These are phyloP conservation scores for Hoplostethus mediterraneus DNA, from an alignment of 2,797 vertebrate species.

Conservation along the genomic window DNA sequence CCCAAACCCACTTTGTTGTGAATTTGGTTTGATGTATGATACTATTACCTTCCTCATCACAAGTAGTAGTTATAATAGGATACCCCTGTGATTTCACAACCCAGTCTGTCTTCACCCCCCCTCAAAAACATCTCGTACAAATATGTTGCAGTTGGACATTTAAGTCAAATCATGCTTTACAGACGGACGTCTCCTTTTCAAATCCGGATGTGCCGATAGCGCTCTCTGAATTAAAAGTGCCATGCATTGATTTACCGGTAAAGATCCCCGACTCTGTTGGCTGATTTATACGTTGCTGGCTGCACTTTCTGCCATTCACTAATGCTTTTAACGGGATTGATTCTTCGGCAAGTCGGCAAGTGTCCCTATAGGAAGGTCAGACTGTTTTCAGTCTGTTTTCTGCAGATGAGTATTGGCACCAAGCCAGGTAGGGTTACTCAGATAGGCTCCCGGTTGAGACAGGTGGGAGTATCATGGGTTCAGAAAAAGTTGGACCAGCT, in stretches of 20 bases:
- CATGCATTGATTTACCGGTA: constrained; percentile 33
- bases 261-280: constrained; percentile 2
- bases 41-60: too few relatives aligned
- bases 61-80: too few relatives aligned
- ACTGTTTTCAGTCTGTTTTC: too few relatives aligned
- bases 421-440: constrained; percentile 9
- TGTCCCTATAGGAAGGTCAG: constrained; percentile 6
- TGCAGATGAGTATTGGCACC: neutral
- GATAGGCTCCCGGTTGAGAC: neutral
- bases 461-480: neutral
- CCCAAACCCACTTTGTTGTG: too few relatives aligned
- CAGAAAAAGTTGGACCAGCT: neutral
- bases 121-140: too few relatives aligned
- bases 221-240: constrained; percentile 12
- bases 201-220: neutral
- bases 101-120: neutral
- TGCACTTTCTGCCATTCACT: constrained; percentile 10
- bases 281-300: neutral
- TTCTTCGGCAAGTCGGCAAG: constrained; percentile 9
- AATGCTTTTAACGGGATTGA: constrained; percentile 48
- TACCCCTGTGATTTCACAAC: too few relatives aligned
- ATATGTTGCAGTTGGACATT: too few relatives aligned
- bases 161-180: too few relatives aligned
- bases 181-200: neutral
- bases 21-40: too few relatives aligned